These are phyloP conservation scores for Balearica regulorum DNA, from an alignment of 2,797 vertebrate species.

Conservation along the genomic window DNA sequence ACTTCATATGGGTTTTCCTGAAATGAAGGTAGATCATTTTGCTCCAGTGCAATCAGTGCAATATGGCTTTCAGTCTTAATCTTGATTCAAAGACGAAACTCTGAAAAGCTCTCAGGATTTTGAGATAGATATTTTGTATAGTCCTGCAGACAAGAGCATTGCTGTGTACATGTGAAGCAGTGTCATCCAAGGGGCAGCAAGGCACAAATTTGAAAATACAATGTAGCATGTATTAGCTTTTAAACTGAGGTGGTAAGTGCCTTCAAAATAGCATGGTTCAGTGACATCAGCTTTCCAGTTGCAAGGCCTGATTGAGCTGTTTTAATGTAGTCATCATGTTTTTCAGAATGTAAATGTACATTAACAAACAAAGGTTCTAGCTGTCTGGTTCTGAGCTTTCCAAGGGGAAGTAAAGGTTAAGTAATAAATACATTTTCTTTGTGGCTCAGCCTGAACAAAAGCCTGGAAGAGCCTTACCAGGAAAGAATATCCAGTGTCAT, in stretches of 20 bases:
- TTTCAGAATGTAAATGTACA: not conserved
- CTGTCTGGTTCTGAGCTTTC: not conserved
- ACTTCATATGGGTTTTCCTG: not conserved
- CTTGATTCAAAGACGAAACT: not conserved
- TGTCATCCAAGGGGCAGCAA: not conserved
- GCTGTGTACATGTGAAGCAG: not conserved
- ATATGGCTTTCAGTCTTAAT: not conserved
- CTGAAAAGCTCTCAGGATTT: not conserved
- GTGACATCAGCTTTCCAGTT: not conserved
- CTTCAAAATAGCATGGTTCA: not conserved
- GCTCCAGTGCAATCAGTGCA: not conserved
- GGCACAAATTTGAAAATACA: not conserved
- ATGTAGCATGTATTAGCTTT: not conserved
- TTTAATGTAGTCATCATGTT: not conserved
- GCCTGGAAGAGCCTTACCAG: not conserved
- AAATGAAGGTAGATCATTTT: not conserved
- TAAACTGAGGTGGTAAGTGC: not conserved
- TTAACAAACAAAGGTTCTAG: not conserved
- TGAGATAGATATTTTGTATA: not conserved
- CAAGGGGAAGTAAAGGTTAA: not conserved
- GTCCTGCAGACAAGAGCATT: not conserved
- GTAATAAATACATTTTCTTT: not conserved
- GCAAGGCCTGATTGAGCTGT: fast-evolving
- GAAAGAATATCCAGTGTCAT: not conserved
- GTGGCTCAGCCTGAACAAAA: not conserved